Conservation (phyloP, 1,140 invertebrate genomes). For the Drosophila micromelanica region DNA sequence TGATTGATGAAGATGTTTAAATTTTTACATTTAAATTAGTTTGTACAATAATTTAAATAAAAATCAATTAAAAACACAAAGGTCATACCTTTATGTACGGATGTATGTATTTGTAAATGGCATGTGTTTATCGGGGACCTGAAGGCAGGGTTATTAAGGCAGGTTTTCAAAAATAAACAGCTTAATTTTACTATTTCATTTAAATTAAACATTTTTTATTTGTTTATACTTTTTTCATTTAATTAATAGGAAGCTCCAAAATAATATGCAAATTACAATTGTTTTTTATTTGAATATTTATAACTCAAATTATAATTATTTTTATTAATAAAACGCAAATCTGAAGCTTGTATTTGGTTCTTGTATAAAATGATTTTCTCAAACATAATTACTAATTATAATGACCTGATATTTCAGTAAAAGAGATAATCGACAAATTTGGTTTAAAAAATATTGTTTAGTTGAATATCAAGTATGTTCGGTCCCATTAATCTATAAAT, state of each 20-base stretch:
- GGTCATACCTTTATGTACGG: slow-evolving; percentile 21
- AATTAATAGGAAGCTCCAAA: slow-evolving; percentile 8
- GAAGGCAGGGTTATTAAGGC: slow-evolving; percentile 17
- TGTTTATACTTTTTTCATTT: slow-evolving; percentile 14
- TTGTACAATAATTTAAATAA: slow-evolving; percentile 83
- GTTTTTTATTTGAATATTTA: slow-evolving; percentile 40
- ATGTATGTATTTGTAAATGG: slow-evolving; percentile 18
- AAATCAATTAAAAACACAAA: slow-evolving; percentile 73
- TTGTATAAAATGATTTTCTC: neutral
- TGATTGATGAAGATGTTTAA: slow-evolving; percentile 75
- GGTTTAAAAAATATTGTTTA: neutral
- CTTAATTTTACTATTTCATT: slow-evolving; percentile 5
- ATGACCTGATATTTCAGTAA: slow-evolving; percentile 10
- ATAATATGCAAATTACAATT: slow-evolving; percentile 10
- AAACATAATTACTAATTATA: slow-evolving; percentile 3
- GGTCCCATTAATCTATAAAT: neutral
- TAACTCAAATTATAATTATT: slow-evolving; percentile 45
- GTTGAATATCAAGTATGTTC: too few relatives aligned
- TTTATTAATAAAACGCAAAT: slow-evolving; percentile 52
- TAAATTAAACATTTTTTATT: slow-evolving; percentile 10
- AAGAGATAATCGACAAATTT: neutral
- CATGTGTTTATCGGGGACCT: slow-evolving; percentile 34
- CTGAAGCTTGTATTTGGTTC: slow-evolving; percentile 37
- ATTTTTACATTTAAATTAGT: slow-evolving; percentile 82
- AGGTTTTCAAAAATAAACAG: slow-evolving; percentile 1